Evolutionary conservation across 2,797 vertebrate genomes (phyloP).

Genomic region (Allenopithecus nigroviridis): DNA sequence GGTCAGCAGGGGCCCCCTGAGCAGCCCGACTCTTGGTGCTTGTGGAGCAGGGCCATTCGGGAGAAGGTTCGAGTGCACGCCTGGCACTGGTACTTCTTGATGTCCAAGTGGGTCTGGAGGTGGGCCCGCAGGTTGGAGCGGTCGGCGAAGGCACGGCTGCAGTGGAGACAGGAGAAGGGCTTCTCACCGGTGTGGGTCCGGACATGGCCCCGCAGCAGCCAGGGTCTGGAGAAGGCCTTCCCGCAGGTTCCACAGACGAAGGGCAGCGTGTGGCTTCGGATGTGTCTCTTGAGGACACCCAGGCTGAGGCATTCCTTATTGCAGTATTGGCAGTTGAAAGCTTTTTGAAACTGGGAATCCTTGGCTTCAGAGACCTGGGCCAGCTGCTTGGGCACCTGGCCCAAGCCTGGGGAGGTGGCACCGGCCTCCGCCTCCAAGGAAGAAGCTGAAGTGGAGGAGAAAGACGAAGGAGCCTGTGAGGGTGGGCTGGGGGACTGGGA

Average conservation of each 20-base stretch:
- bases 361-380: slow-evolving; percentile 89
- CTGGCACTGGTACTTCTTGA: slow-evolving; percentile 98
- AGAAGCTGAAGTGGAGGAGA: slow-evolving; percentile 69
- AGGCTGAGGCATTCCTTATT: slow-evolving; percentile 97
- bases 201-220: slow-evolving; percentile 97
- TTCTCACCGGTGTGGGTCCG: slow-evolving; percentile 97
- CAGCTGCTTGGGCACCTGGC: slow-evolving; percentile 89
- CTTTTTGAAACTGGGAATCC: slow-evolving; percentile 88
- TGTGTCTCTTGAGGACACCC: slow-evolving; percentile 98
- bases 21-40: slow-evolving; percentile 93
- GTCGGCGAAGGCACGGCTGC: slow-evolving; percentile 96
- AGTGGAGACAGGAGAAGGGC: slow-evolving; percentile 91
- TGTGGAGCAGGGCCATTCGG: slow-evolving; percentile 98
- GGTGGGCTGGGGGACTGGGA: slow-evolving; percentile 94
- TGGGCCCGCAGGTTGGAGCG: slow-evolving; percentile 98
- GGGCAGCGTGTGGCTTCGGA: slow-evolving; percentile 96
- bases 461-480: slow-evolving; percentile 81
- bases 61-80: slow-evolving; percentile 97
- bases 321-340: slow-evolving; percentile 97
- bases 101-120: slow-evolving; percentile 97
- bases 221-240: slow-evolving; percentile 97
- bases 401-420: slow-evolving; percentile 87
- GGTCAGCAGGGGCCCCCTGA: slow-evolving; percentile 75
- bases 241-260: slow-evolving; percentile 97
- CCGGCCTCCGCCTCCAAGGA: slow-evolving; percentile 87